phyloP scores from a whole-genome alignment of 2,113 vertebrate species.

The Poeciliopsis occidentalis region DNA sequence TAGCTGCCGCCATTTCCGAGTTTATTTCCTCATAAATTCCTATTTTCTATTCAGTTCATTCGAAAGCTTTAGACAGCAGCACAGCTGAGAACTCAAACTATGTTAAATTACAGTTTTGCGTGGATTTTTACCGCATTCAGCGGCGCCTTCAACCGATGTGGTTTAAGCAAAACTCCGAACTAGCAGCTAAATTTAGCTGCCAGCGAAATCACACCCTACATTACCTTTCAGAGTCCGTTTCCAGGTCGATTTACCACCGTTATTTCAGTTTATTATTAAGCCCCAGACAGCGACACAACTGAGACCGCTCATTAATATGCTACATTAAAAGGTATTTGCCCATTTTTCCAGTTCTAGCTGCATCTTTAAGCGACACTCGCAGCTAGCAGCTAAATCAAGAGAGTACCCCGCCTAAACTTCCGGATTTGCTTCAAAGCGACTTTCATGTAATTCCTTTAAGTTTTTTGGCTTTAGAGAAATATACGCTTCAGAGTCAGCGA shows the following conservation, averaged over 20 bases:
- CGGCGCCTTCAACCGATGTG: too few relatives aligned
- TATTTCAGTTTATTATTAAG: background rate
- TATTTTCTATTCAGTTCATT: too few relatives aligned
- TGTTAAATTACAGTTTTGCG: too few relatives aligned
- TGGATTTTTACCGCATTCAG: too few relatives aligned
- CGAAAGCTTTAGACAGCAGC: too few relatives aligned
- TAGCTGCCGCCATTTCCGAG: too few relatives aligned
- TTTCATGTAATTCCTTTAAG: background rate
- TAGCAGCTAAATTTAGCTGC: too few relatives aligned
- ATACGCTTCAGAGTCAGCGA: background rate
- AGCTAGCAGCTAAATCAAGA: background rate
- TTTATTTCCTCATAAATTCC: too few relatives aligned
- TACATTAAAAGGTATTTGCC: background rate
- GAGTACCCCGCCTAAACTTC: conserved; percentile 5
- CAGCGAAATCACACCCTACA: too few relatives aligned
- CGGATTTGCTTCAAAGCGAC: background rate
- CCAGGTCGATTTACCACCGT: background rate
- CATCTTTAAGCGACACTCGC: too few relatives aligned
- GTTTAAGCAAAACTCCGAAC: too few relatives aligned
- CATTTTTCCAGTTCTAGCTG: background rate
- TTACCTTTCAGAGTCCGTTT: background rate
- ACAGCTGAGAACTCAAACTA: too few relatives aligned
- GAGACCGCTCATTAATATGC: background rate
- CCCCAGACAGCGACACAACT: background rate
- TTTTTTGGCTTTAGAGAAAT: background rate